Percentiles rank a stretch among this genome's conserved stretches.
These are phyloP conservation scores for Toxostoma redivivum DNA, from an alignment of 2,113 vertebrate genomes.

Conservation along the genomic window DNA sequence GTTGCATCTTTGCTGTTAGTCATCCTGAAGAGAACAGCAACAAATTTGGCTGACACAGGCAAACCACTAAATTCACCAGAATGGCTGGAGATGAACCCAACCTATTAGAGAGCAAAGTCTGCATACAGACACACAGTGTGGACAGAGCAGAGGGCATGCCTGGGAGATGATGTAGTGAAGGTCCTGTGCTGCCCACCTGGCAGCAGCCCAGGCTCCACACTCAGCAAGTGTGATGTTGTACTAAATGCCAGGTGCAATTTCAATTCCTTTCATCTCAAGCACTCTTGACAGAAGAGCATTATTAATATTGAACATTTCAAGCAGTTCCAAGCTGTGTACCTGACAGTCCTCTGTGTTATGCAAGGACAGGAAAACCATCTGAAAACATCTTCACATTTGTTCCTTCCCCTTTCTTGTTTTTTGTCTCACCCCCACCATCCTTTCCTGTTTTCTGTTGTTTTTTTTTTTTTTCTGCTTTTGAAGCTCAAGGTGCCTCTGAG, in stretches of 20 bases:
- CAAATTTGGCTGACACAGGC: not conserved
- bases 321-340: not conserved
- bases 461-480: not conserved
- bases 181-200: not conserved
- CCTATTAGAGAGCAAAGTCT: not conserved
- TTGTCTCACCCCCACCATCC: not conserved
- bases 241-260: conserved; percentile 40
- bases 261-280: conserved; percentile 25
- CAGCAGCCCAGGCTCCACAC: not conserved
- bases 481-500: not conserved
- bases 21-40: not conserved
- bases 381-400: not conserved
- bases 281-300: conserved; percentile 22
- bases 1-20: conserved; percentile 35
- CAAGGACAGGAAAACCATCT: not conserved
- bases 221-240: not conserved
- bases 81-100: not conserved
- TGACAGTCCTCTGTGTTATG: not conserved
- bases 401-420: not conserved
- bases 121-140: not conserved
- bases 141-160: not conserved
- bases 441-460: not conserved
- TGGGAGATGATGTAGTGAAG: not conserved
- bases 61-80: not conserved
- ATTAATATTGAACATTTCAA: conserved; percentile 16